Percentiles rank a stretch among this genome's conserved stretches.
Evolutionary conservation across 2,113 vertebrate genomes (phyloP).

Genomic region (Malurus alboscapulatus): DNA sequence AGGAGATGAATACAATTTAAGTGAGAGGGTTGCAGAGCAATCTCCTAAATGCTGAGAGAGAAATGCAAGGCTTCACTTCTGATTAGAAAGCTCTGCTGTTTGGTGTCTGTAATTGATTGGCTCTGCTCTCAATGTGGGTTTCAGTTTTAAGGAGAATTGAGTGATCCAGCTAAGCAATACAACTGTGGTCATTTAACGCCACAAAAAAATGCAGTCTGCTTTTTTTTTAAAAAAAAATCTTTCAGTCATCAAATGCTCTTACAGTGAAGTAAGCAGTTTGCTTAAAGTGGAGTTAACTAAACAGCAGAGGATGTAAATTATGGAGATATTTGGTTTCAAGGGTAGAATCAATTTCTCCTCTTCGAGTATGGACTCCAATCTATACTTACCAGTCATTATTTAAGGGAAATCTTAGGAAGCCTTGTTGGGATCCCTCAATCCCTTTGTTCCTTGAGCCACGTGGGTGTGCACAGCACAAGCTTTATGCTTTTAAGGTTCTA

Average conservation of each 20-base stretch:
- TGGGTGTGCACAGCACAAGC: not conserved
- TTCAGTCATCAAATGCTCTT: not conserved
- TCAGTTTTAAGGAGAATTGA: not conserved
- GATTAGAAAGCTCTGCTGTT: not conserved
- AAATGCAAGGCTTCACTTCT: not conserved
- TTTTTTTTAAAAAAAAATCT: not conserved
- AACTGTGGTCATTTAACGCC: not conserved
- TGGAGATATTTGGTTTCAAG: not conserved
- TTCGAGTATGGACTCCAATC: not conserved
- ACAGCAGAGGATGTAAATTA: not conserved
- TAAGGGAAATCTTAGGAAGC: not conserved
- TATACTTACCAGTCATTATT: not conserved
- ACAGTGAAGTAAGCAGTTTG: not conserved
- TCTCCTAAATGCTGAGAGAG: not conserved
- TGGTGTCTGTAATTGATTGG: not conserved
- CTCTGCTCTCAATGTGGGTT: not conserved
- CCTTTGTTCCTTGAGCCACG: not conserved
- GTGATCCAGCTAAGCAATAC: not conserved
- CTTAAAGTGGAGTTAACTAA: not conserved
- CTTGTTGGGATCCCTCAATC: not conserved
- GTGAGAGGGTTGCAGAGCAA: not conserved
- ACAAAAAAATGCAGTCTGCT: not conserved
- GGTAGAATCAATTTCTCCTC: not conserved
- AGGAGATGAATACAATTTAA: not conserved
- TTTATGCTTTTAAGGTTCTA: not conserved